phyloP scores from a whole-genome alignment of 2,113 vertebrate genomes.

The Conger conger region DNA sequence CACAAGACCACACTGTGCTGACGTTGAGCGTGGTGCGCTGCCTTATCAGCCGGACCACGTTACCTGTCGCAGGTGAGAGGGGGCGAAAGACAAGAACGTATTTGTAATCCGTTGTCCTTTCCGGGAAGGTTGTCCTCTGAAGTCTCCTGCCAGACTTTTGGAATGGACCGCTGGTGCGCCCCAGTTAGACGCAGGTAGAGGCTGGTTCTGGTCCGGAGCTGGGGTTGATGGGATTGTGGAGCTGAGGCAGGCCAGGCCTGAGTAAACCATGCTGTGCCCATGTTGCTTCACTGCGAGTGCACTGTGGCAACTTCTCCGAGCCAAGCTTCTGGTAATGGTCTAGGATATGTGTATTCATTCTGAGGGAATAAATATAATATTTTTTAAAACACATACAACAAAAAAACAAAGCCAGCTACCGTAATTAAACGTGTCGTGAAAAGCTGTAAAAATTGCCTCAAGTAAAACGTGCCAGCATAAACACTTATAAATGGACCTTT shows the following conservation, averaged over 20 bases:
- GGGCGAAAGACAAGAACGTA: neutral
- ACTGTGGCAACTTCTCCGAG: conserved; percentile 68
- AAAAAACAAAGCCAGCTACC: neutral
- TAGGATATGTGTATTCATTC: conserved; percentile 73
- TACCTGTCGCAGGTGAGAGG: neutral
- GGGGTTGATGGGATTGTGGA: conserved; percentile 17
- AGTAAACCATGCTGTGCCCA: conserved; percentile 18
- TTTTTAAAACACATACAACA: conserved; percentile 17
- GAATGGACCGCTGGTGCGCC: neutral
- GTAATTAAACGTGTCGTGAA: too few relatives aligned
- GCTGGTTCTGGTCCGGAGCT: neutral
- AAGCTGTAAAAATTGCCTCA: conserved; percentile 23
- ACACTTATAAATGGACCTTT: conserved; percentile 55
- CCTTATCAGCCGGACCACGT: neutral
- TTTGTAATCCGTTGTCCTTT: conserved; percentile 1
- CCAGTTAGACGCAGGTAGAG: neutral
- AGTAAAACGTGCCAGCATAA: conserved; percentile 52
- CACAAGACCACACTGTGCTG: neutral
- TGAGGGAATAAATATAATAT: conserved; percentile 43
- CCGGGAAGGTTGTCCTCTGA: neutral
- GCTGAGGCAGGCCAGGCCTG: conserved; percentile 26
- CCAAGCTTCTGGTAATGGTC: conserved; percentile 73
- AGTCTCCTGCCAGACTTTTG: neutral
- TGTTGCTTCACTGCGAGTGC: conserved; percentile 54
- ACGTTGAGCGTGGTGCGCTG: neutral